phyloP scores from a whole-genome alignment of 1,140 invertebrate species.

The Macrobrachium nipponense region DNA sequence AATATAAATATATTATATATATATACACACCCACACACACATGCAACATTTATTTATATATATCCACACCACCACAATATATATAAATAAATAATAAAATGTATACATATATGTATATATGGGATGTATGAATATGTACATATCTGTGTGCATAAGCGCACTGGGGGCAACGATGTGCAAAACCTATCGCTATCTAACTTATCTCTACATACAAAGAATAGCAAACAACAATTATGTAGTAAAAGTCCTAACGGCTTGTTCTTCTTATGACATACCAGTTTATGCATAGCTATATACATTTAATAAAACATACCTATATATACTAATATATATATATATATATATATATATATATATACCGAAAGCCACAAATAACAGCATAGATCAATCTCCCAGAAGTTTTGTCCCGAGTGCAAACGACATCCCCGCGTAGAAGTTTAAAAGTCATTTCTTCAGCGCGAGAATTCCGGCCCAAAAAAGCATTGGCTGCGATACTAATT shows the following conservation, averaged over 20 bases:
- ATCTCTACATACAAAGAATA: background rate
- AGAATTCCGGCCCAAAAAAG: too few species aligned
- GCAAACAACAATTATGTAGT: background rate
- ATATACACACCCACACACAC: too few species aligned
- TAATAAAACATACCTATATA: constrained; percentile 3
- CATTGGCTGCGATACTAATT: too few species aligned
- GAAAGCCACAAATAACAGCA: background rate
- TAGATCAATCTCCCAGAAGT: too few species aligned
- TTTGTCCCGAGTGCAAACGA: too few species aligned
- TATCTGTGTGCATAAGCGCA: background rate
- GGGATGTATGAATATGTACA: background rate
- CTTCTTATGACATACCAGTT: background rate
- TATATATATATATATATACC: background rate
- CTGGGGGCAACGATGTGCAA: too few species aligned
- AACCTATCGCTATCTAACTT: background rate
- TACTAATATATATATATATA: background rate
- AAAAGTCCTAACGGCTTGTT: background rate
- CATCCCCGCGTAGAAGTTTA: too few species aligned
- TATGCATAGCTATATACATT: constrained; percentile 20
- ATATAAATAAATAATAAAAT: too few species aligned
- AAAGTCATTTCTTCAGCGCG: too few species aligned
- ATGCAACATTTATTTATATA: too few species aligned
- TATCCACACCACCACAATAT: too few species aligned
- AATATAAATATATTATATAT: too few species aligned
- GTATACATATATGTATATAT: constrained; percentile 19